These are phyloP conservation scores for Echeneis naucrates DNA, from an alignment of 2,797 vertebrate species.

Conservation along the genomic window DNA sequence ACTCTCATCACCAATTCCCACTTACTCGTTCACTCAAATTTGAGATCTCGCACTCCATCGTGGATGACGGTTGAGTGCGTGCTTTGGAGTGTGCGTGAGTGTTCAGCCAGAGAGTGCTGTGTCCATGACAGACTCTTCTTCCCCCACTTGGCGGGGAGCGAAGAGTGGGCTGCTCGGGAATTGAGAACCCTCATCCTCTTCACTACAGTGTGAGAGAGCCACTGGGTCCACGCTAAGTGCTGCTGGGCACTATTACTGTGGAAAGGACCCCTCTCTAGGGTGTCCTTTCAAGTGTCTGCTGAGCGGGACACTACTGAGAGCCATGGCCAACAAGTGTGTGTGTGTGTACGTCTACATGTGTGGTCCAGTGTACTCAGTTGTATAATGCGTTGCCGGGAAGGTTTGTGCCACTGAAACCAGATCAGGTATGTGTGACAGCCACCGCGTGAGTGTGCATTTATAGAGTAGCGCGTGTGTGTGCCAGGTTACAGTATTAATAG, in stretches of 20 bases:
- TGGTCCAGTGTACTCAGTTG: constrained; percentile 60
- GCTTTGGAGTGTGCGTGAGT: constrained; percentile 70
- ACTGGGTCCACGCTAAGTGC: constrained; percentile 77
- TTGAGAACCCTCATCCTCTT: constrained; percentile 78
- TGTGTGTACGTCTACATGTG: constrained; percentile 49
- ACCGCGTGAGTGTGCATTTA: constrained; percentile 80
- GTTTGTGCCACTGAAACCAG: constrained; percentile 77
- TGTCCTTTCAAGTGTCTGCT: constrained; percentile 82
- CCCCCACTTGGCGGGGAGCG: constrained; percentile 65
- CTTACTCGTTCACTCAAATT: constrained; percentile 73
- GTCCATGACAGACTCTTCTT: constrained; percentile 82
- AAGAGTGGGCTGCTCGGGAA: constrained; percentile 73
- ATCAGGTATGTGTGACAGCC: constrained; percentile 79
- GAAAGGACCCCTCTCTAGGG: constrained; percentile 82
- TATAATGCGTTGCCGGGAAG: constrained; percentile 76
- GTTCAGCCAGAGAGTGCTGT: constrained; percentile 73
- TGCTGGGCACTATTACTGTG: constrained; percentile 81
- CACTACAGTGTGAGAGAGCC: constrained; percentile 75
- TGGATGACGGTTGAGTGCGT: constrained; percentile 69
- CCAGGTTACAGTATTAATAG: constrained; percentile 78
- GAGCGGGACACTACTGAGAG: constrained; percentile 77
- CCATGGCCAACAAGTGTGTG: constrained; percentile 56
- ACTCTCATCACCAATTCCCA: constrained; percentile 71
- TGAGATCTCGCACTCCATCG: constrained; percentile 70
- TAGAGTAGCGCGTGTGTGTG: constrained; percentile 72